Evolutionary conservation across 2,888 invertebrate genomes (phyloP), one percentile per base, ranked within the genome.

Genomic region (Micropterix aruncella): DNA sequence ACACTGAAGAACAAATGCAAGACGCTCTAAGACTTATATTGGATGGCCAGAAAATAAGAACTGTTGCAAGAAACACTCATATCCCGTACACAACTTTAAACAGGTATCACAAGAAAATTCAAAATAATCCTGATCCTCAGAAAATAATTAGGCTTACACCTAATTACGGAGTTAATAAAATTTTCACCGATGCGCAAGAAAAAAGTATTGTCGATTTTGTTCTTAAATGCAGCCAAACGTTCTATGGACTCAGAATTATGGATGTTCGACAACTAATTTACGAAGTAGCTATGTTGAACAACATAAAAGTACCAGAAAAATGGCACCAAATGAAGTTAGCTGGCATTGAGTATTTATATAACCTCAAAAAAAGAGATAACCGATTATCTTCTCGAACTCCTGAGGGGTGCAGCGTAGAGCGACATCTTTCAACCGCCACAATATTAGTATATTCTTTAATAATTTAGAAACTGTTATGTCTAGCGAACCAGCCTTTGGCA

Each of bases 401-500:
- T 7, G 48, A 50, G 40, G 47, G 50, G 2, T 50, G 49, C 41
- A 50, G 52, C 41, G 50, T 18, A 36, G 51, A 47, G 52, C 50
- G 1, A 51, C 52, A n/a, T 51, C 50, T 16, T 51, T 51, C 38
- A 52, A 52, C 39, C 44, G 51, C 3, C 46, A 48, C 37, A 52
- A 51, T 40, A 48, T 48, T 12, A 40, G 27, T 18, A n/a, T 48
- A 18, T 37, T 39, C 38, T 37, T 37, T 18, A 38, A 47, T 37
- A 42, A 47, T 12, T 40, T 47, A 37, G 38, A 48, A 43, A 38
- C 44, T 41, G 45, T n/a, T 38, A 44, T 50, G 47, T 3, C 18
- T n/a, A 42, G 48, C 41, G 19, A 47, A 3, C 18, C 44, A 15
- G 2, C 36, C 39, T 54, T 56, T 49, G 51, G 52, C 4, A 50